Evolutionary conservation across 2,888 invertebrate genomes (phyloP).

Genomic region (Drosophila rellima): DNA sequence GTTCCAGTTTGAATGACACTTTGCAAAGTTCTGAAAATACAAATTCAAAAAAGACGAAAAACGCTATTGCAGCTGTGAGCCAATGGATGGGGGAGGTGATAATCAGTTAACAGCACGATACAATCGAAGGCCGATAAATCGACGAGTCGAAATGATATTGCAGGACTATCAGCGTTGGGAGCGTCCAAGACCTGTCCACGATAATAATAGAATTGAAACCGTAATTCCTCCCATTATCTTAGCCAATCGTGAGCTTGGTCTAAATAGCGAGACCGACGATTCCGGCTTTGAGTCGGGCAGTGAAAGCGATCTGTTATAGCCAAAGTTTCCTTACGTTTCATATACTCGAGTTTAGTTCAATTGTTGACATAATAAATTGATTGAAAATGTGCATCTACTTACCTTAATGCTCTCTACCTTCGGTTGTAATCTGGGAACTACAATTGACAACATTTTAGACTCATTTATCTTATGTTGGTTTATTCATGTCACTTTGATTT

Average conservation of each 20-base stretch:
- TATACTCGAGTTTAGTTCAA: conserved; percentile 13
- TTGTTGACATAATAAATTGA: conserved; percentile 49
- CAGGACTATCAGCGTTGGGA: conserved; percentile 31
- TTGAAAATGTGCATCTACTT: conserved; percentile 21
- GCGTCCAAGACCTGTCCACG: not conserved
- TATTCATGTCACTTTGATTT: conserved; percentile 75
- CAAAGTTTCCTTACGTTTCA: conserved; percentile 2
- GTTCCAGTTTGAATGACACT: not conserved
- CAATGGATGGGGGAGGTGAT: conserved; percentile 74
- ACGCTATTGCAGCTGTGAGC: conserved; percentile 3
- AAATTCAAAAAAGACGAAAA: conserved; percentile 10
- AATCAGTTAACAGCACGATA: conserved; percentile 52
- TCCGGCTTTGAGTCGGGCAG: conserved; percentile 73
- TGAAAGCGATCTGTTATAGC: conserved; percentile 51
- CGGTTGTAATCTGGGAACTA: not conserved
- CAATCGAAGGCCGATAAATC: conserved; percentile 31
- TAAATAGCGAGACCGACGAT: conserved; percentile 42
- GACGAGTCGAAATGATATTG: conserved; percentile 30
- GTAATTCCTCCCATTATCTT: not conserved
- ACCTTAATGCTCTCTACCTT: not conserved
- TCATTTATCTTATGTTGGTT: conserved; percentile 66
- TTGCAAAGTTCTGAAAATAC: conserved; percentile 4
- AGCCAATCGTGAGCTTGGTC: not conserved
- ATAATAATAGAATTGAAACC: not conserved
- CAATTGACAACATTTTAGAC: conserved; percentile 30